Evolutionary conservation across 2,113 vertebrate species (phyloP), one percentile per base, ranked within the genome.

Genomic region (Puffinus mauretanicus): DNA sequence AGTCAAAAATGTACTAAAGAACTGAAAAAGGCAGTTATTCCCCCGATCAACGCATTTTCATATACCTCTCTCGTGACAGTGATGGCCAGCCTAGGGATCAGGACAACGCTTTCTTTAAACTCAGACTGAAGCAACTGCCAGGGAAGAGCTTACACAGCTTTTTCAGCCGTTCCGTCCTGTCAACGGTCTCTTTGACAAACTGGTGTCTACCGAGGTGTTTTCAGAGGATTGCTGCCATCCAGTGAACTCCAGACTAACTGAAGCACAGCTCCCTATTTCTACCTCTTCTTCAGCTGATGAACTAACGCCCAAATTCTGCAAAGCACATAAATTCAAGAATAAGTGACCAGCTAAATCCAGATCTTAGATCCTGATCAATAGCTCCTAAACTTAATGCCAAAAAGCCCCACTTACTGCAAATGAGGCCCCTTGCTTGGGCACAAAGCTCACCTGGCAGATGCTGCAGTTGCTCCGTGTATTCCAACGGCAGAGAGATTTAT

Each of bases 181-280:
- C 85, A 73, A 19, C 10, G 1, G 16, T 26, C 47, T 51, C 52
- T 12, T 1, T 6, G 60, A 30, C 84, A 44, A 47, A 9, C 8
- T 8, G 12, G 1, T 0, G 1, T 2, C 65, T 30, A 4, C 27
- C 1, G 4, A 26, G 30, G 8, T 4, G 36, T 25, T 18, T 10
- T 4, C 62, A 36, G 42, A 55, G 66, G 26, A 38, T 0, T 32
- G 29, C 52, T 87, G 90, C 82, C 61, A 61, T 7, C 47, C 85
- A 19, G 14, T 2, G 51, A 86, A 22, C 67, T 66, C 78, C 61
- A 18, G 9, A 5, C 13, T 44, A 30, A 30, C 42, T 4, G 34
- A 78, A 47, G 57, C 66, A 69, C 66, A 65, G 51, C 52, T 46
- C 52, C 49, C 47, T 49, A 0, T 3, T 52, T 7, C 67, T 11